Conservation (phyloP, 2,797 vertebrate genomes). For the Anisognathus igniventris region DNA sequence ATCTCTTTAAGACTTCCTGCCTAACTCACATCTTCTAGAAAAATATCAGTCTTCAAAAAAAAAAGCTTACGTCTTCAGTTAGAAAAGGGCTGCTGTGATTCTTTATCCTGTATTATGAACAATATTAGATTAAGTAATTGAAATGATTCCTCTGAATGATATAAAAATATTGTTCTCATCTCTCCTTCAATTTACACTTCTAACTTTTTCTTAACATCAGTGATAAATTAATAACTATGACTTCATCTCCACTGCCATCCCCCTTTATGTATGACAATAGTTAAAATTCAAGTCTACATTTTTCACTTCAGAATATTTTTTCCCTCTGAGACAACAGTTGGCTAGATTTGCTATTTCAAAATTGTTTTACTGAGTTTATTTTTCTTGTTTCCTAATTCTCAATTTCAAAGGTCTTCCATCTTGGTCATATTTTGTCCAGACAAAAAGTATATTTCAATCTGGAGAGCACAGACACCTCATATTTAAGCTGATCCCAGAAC, state of each 20-base stretch:
- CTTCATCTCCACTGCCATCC: background rate
- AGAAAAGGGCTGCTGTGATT: background rate
- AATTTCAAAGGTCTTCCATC: conserved; percentile 16
- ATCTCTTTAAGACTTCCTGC: background rate
- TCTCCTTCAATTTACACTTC: background rate
- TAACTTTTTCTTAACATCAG: background rate
- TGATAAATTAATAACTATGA: background rate
- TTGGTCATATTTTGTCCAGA: background rate
- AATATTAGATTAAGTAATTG: background rate
- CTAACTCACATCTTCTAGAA: background rate
- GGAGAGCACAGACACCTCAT: background rate
- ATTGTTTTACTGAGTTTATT: background rate
- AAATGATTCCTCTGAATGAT: background rate
- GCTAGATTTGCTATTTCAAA: background rate
- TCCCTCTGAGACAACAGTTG: background rate
- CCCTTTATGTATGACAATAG: background rate
- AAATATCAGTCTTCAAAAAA: background rate
- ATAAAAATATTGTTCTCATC: background rate
- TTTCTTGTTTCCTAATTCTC: background rate
- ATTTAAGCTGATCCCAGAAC: background rate
- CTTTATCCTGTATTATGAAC: background rate
- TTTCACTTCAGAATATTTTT: background rate
- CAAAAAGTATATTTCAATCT: background rate
- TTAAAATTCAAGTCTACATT: background rate
- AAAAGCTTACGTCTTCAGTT: background rate